Conservation (phyloP, 2,797 vertebrate species). For the Setipinna tenuifilis region DNA sequence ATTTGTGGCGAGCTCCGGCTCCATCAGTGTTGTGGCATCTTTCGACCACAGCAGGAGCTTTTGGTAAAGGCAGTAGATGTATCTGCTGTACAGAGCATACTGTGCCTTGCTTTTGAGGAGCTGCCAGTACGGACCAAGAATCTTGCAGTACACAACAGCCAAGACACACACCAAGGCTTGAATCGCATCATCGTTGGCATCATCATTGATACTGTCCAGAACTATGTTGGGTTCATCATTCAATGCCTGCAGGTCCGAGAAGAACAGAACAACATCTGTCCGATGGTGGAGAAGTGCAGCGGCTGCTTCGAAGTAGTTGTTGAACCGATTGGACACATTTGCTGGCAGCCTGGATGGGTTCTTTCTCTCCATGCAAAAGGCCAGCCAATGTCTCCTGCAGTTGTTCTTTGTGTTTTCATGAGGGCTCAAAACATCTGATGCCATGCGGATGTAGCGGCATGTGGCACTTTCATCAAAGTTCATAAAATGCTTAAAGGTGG, state of each 20-base stretch:
- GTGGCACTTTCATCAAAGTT: constrained; percentile 75
- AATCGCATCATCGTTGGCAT: constrained; percentile 71
- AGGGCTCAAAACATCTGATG: constrained; percentile 68
- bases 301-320: constrained; percentile 73
- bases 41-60: constrained; percentile 76
- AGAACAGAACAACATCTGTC: constrained; percentile 72
- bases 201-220: constrained; percentile 72
- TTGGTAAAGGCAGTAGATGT: constrained; percentile 72
- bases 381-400: constrained; percentile 75
- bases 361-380: constrained; percentile 75
- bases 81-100: constrained; percentile 67
- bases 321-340: constrained; percentile 64
- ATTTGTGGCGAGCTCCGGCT: constrained; percentile 66
- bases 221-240: constrained; percentile 66
- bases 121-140: constrained; percentile 81
- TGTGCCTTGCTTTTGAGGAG: constrained; percentile 75
- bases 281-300: constrained; percentile 77
- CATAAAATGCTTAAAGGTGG: constrained; percentile 70
- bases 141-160: constrained; percentile 76
- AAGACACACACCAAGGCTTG: constrained; percentile 76
- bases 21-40: constrained; percentile 67
- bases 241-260: constrained; percentile 72
- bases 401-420: constrained; percentile 43
- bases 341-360: constrained; percentile 69
- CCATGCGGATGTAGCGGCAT: constrained; percentile 77